A percentile compares a stretch with the other conserved stretches of the same genome.
Evolutionary conservation across 2,888 invertebrate species (phyloP).

Genomic region (Nomada fabriciana): DNA sequence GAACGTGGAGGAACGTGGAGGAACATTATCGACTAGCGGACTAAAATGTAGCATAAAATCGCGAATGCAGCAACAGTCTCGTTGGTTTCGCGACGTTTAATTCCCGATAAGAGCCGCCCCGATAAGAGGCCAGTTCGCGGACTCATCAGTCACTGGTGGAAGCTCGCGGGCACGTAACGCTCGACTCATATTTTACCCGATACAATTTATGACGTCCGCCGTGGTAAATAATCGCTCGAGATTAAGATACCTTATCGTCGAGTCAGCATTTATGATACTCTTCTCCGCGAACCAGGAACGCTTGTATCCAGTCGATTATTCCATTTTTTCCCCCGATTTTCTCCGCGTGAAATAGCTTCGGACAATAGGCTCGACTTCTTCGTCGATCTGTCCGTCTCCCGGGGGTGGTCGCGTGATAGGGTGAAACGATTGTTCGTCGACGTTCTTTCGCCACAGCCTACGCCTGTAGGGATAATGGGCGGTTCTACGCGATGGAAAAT

Average conservation of each 20-base stretch:
- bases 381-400: neutral
- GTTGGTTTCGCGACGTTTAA: conserved; percentile 32
- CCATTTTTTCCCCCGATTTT: neutral
- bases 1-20: neutral
- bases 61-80: neutral
- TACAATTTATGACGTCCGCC: conserved; percentile 35
- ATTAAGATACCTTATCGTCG: conserved; percentile 61
- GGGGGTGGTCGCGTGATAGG: neutral
- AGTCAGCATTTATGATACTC: conserved; percentile 16
- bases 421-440: neutral
- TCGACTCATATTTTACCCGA: conserved; percentile 23
- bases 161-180: neutral
- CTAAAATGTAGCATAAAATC: neutral
- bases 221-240: conserved; percentile 50
- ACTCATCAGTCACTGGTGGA: conserved; percentile 11
- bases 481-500: conserved; percentile 20
- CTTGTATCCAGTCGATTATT: neutral
- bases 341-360: too few relatives aligned
- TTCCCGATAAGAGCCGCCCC: conserved; percentile 31
- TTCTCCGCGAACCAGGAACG: neutral
- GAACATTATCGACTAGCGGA: neutral
- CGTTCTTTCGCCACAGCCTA: neutral
- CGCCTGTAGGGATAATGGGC: neutral
- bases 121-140: conserved; percentile 1
- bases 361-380: too few relatives aligned